phyloP scores from a whole-genome alignment of 1,140 invertebrate species.

The roundworm (Caenorhabditis elegans) region WBcel235 BX284602.5:10751001-10751500 shows the following conservation, averaged over 20 bases:
- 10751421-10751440: no score
- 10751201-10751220: neutral
- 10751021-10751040: neutral
- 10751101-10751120: slow-evolving; percentile 13
- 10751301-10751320: slow-evolving; percentile 45
- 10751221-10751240: neutral
- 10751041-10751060: slow-evolving; percentile 5
- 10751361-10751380: neutral
- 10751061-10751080: slow-evolving; percentile 39
- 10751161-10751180: neutral
- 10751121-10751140: neutral
- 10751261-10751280: slow-evolving; percentile 4
- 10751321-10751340: slow-evolving; percentile 69
- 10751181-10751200: no score
- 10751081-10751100: slow-evolving; percentile 35
- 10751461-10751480: slow-evolving; percentile 69
- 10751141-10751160: neutral
- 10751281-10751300: neutral
- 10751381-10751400: no score
- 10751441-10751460: no score
- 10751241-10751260: neutral
- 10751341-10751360: slow-evolving; percentile 68
- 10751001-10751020: no score
- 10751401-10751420: no score
- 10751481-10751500: slow-evolving; percentile 57